Evolutionary conservation across 2,797 vertebrate species (phyloP), one percentile per base, ranked within the genome.

Genomic region (Coregonus suidteri): DNA sequence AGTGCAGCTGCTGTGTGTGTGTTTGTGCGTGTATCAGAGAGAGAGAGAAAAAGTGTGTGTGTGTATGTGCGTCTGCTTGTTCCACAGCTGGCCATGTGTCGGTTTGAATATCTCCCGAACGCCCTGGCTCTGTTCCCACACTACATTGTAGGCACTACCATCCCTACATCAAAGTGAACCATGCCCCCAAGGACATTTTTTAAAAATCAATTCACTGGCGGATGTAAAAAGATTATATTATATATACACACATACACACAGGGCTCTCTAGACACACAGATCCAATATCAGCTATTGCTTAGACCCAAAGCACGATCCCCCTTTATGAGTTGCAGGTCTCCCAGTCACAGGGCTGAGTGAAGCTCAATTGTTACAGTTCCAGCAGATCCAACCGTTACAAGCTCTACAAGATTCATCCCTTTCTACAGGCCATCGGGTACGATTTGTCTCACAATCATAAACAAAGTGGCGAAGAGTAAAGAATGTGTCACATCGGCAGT

Each of bases 351-450:
- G 69, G 59, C 78, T 15, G 59, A 75, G 77, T 69, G 76, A 47
- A 71, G 71, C 80, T 86, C 76, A 83, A 79, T 73, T 59, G 67
- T 71, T 82, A n/a, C 41, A 68, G 69, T 75, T 83, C 67, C 54
- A 73, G 35, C 75, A 81, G 76, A 86, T 83, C 83, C 87, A 84
- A 82, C 81, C 4, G 76, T 51, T 73, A 77, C 77, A 71, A 15
- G 6, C 16, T 71, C 54, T 20, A 72, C 71, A 73, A 72, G 75
- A 82, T 86, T 82, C 68, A 86, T 84, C 47, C 64, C 78, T 77
- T 84, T 87, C 64, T 75, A 84, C 82, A 84, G 79, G 81, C 87
- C 77, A 75, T 85, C 83, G 72, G 77, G 73, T 72, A 68, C 52
- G 51, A 79, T 75, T 83, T 81, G 53, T 79, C 74, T 73, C 59